These are phyloP conservation scores for Phrynocephalus versicolor DNA, from an alignment of 2,113 vertebrate genomes.

Conservation along the genomic window DNA sequence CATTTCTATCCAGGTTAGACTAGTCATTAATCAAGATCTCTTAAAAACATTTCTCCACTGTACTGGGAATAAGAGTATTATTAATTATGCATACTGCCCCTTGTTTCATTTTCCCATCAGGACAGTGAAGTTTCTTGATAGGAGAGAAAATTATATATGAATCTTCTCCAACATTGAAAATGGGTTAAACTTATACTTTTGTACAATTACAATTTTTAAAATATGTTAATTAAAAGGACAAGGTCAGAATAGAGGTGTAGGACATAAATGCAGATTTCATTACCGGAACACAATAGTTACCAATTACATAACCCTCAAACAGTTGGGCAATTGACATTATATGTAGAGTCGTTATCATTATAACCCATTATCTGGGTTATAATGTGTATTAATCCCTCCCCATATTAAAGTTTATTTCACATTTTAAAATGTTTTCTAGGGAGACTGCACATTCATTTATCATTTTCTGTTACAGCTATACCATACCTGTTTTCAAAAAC, in stretches of 20 bases:
- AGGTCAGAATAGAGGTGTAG: not conserved
- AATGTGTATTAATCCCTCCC: not conserved
- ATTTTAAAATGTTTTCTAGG: too few species aligned
- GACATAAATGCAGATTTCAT: slow-evolving; percentile 8
- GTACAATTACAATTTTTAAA: not conserved
- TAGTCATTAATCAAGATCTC: slow-evolving; percentile 9
- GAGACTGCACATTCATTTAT: too few species aligned
- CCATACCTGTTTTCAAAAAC: too few species aligned
- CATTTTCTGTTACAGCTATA: too few species aligned
- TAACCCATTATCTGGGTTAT: not conserved
- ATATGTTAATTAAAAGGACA: slow-evolving; percentile 16
- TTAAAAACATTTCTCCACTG: slow-evolving; percentile 17
- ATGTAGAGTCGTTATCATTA: not conserved
- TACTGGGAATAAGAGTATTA: not conserved
- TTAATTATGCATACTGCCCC: slow-evolving; percentile 10
- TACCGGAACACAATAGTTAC: not conserved
- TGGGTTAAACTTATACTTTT: not conserved
- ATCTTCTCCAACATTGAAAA: not conserved
- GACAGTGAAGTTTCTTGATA: slow-evolving; percentile 8
- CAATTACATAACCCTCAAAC: slow-evolving; percentile 4
- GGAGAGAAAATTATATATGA: not conserved
- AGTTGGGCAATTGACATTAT: not conserved
- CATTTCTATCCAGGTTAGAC: not conserved
- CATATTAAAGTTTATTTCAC: too few species aligned
- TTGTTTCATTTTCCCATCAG: slow-evolving; percentile 25